Evolutionary conservation across 2,888 invertebrate genomes (phyloP), one percentile per base, ranked within the genome.

Genomic region (Latheticus oryzae): DNA sequence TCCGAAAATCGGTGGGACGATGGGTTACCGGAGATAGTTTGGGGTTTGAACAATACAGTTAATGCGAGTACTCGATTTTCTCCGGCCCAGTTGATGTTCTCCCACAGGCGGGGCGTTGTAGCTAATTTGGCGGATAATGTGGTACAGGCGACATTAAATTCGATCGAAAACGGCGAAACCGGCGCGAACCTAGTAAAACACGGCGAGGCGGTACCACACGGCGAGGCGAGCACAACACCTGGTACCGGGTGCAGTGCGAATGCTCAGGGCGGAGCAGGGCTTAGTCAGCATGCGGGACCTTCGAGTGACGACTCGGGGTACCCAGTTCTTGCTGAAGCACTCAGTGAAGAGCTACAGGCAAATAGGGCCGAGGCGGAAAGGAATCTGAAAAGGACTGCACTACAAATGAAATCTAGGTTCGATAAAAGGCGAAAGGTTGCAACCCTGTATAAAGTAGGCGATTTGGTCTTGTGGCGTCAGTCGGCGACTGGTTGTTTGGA

Each of bases 31-130:
- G 12, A 42, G 1, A 38, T 69, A 9, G 65, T 72, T 21, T 69
- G 67, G 57, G 71, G 62, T 1, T 48, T 72, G 3, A 72, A 69
- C 33, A 65, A 66, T 28, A 66, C 66, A 0, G 8, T 56, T 1
- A 65, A 69, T 30, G 64, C 60, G 38, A 67, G 66, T 13, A 70
- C 57, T 3, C 55, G 64, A 13, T 58, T 64, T 2, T 58, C 67
- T 4, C 71, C 70, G 4, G 61, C 65, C 8, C 62, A 70, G 28
- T 56, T 33, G 33, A 33, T 12, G 33, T 33, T 33, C 15, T n/a
- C 13, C n/a, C 12, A 33, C n/a, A 33, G 15, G n/a, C n/a, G 33
- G n/a, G 15, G 33, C 5, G 13, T 11, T 2, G n/a, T 33, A 8
- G 26, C 26, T 4, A 11, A 26, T n/a, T 8, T 26, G n/a, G 38